phyloP scores from a whole-genome alignment of 2,888 invertebrate genomes.

The Clunio marinus region DNA sequence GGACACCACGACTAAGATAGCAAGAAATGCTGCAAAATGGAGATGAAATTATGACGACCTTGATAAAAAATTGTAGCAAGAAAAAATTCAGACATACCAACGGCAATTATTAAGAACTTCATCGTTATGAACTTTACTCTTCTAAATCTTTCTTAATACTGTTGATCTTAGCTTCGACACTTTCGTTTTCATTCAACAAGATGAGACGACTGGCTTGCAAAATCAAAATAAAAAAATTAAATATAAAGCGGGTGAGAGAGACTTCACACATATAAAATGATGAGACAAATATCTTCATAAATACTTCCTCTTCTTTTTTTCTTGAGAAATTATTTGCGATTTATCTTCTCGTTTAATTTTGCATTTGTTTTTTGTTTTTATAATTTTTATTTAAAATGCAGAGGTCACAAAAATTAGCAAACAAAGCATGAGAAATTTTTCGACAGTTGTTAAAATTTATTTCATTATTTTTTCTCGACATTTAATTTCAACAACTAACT shows the following conservation, averaged over 20 bases:
- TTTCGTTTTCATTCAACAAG: neutral
- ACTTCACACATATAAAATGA: no score
- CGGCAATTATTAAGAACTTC: neutral
- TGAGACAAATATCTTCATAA: no score
- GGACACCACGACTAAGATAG: neutral
- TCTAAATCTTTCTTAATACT: no score
- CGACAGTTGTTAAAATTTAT: neutral
- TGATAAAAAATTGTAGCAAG: neutral
- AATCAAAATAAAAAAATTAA: neutral
- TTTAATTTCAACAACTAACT: slow-evolving; percentile 29
- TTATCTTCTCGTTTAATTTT: no score
- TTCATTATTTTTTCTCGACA: neutral
- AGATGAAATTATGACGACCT: neutral
- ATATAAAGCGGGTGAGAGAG: no score
- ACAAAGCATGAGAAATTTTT: neutral
- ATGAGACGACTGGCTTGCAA: neutral
- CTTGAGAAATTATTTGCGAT: no score
- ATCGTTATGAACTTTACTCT: neutral
- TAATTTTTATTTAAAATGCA: no score
- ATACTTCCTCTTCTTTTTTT: no score
- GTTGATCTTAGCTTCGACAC: no score
- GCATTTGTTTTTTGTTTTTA: no score
- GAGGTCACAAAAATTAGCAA: no score
- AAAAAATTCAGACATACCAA: neutral
- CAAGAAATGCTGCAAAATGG: no score